Evolutionary conservation across 2,797 vertebrate genomes (phyloP), one percentile per base, ranked within the genome.

Genomic region (Cheirogaleus major): DNA sequence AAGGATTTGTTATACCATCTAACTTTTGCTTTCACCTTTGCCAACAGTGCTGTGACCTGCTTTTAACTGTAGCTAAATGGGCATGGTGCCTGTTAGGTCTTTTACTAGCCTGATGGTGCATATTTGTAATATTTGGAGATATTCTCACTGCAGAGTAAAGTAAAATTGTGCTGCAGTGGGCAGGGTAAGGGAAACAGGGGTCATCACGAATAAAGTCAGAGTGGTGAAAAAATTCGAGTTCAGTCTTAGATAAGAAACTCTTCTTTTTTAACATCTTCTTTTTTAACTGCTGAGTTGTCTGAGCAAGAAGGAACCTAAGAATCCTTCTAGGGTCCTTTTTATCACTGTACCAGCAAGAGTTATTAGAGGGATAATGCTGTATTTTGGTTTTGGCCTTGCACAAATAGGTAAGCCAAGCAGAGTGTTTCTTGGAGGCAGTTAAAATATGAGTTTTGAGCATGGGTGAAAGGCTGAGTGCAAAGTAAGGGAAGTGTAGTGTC

Each of bases 21-120:
- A 2, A 80, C 84, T 93, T 95, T 83, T 50, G 50, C 30, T 45
- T 83, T 91, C 13, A 25, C 45, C 96, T 85, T 94, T 94, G 81
- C 57, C 61, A 79, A 2, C n/a, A 73, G 23, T 67, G 82, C 5
- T 81, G 13, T 18, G 30, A 82, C 69, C 15, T 73, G 87, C 75
- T 91, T 84, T 93, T 67, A 55, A 43, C 50, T 70, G n/a, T n/a
- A 50, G 69, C n/a, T 43, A 69, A 69, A 23, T 1, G 12, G 63
- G 27, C 43, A 25, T 67, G 20, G 38, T 87, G 45, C 17, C 7
- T 70, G 22, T 72, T 57, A 69, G 91, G 38, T 30, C 27, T 30
- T 85, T 59, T 61, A 52, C 69, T 23, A 82, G 17, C 41, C 69
- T n/a, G 2, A 38, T 75, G 70, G 41, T 86, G 20, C 45, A n/a